Conservation (phyloP, 2,797 vertebrate species). For the Jordanella pulchra region DNA sequence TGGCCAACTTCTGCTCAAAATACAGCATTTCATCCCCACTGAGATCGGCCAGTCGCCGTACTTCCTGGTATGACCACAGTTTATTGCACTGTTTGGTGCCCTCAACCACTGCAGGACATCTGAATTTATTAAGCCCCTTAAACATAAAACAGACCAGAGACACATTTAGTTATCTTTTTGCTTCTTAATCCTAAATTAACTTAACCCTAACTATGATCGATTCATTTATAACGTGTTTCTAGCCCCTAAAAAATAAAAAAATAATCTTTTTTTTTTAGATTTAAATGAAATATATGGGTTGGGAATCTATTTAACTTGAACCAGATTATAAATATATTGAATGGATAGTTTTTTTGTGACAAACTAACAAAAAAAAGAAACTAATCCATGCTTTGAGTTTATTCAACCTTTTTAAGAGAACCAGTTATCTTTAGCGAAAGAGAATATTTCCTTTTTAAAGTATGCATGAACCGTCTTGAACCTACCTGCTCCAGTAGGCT, state of each 20-base stretch:
- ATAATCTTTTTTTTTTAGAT: too few species aligned
- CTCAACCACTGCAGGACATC: constrained; percentile 23
- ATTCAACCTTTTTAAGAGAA: not conserved
- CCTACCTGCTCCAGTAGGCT: constrained; percentile 58
- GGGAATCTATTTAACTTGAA: not conserved
- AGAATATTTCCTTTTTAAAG: not conserved
- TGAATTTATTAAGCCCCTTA: constrained; percentile 58
- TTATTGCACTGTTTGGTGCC: constrained; percentile 31
- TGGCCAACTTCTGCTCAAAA: constrained; percentile 68
- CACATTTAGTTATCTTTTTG: not conserved
- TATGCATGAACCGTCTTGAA: too few species aligned
- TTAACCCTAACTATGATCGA: not conserved
- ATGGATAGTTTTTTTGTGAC: not conserved
- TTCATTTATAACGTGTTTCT: not conserved
- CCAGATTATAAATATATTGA: not conserved
- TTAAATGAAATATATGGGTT: not conserved
- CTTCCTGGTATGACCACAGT: constrained; percentile 71
- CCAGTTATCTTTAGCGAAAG: not conserved
- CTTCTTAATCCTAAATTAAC: not conserved
- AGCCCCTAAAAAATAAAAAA: not conserved
- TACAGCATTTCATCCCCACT: constrained; percentile 67
- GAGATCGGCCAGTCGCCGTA: constrained; percentile 70
- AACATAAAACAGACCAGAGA: constrained; percentile 3
- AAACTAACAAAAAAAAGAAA: too few species aligned
- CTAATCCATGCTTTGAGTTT: not conserved